Base-by-base conservation (phyloP, 2,888 invertebrate genomes). In the Papilio protenor region DNA sequence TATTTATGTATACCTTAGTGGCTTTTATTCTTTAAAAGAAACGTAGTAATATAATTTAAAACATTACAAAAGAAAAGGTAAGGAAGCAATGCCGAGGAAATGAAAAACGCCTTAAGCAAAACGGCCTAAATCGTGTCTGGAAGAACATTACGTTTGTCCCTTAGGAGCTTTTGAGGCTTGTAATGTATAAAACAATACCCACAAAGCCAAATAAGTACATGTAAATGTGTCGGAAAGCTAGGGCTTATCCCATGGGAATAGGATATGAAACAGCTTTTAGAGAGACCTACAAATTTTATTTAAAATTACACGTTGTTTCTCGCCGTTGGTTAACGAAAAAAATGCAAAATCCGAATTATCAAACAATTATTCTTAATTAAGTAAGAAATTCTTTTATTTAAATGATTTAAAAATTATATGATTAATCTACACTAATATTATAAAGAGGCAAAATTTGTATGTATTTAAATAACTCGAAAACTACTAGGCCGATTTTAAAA, bases 181-280 rank as follows among this genome's bases (percentile, higher is more conserved):
- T 66, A 49, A 75, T 73, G 73, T 73, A 61, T 73, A 49, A 71
- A 71, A 52, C 52, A 75, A 75, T 75, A 52, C 66, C 27, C 52
- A 66, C 66, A 76, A 47, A 59, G 76, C 69, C 75, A 66, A 33
- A 40, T 66, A 66, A 66, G 66, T 66, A 66, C n/a, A 66, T 66
- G 66, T 66, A 66, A 66, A 66, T 66, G 66, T 27, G n/a, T 66
- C 66, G 21, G 52, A 76, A 47, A 59, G 76, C 69, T 59, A 47
- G 45, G 59, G 76, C 76, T 76, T 71, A 76, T 76, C 76, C 76
- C 70, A 47, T 47, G 45, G 47, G 59, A 49, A 61, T 27, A n/a
- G 47, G n/a, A 76, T 76, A 76, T 47, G 47, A 70, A 47, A 70
- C 47, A 3, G 8, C 47, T 66, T 66, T 18, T 40, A 18, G 40